A percentile compares a stretch with the other conserved stretches of the same genome.
phyloP scores from a whole-genome alignment of 30 jellyfish, hydroid and myxozoan genomes.

The Mastigias papua region DNA sequence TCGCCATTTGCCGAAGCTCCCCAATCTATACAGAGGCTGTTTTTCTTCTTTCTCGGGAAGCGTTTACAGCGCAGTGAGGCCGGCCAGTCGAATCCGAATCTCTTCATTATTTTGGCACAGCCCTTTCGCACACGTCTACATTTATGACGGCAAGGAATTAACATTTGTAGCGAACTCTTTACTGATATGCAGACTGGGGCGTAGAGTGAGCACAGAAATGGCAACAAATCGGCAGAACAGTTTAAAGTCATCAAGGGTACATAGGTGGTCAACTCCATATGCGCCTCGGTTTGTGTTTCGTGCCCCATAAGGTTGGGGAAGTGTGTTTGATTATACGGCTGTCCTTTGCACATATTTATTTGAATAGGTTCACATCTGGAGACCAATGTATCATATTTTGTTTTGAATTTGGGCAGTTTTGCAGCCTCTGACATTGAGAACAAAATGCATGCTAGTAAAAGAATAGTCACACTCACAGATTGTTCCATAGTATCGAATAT shows the following conservation, averaged over 20 bases:
- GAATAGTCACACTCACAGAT: not conserved
- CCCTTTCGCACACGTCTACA: conserved; percentile 82
- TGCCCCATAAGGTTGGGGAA: conserved; percentile 87
- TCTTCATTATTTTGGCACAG: conserved; percentile 66
- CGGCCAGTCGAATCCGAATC: conserved; percentile 92
- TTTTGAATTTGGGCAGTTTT: not conserved
- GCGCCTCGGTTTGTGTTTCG: conserved; percentile 82
- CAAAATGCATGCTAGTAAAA: not conserved
- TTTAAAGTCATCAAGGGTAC: conserved; percentile 59
- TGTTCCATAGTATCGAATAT: not conserved
- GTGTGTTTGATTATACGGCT: conserved; percentile 87
- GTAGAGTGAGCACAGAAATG: conserved; percentile 85
- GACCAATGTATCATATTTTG: conserved; percentile 45
- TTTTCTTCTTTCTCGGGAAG: conserved; percentile 78
- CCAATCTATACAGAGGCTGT: conserved; percentile 81
- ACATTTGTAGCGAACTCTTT: conserved; percentile 12
- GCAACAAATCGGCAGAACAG: conserved; percentile 78
- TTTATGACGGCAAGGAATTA: conserved; percentile 88
- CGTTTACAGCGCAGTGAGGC: conserved; percentile 59
- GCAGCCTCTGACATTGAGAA: not conserved
- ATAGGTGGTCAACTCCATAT: conserved; percentile 58
- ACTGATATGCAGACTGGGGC: conserved; percentile 91
- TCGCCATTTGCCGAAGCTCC: conserved; percentile 6
- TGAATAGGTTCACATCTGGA: conserved; percentile 86
- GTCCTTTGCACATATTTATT: conserved; percentile 76